Percentiles rank a stretch among this genome's conserved stretches.
Evolutionary conservation across 2,113 vertebrate genomes (phyloP).

Genomic region (human): DNA sequence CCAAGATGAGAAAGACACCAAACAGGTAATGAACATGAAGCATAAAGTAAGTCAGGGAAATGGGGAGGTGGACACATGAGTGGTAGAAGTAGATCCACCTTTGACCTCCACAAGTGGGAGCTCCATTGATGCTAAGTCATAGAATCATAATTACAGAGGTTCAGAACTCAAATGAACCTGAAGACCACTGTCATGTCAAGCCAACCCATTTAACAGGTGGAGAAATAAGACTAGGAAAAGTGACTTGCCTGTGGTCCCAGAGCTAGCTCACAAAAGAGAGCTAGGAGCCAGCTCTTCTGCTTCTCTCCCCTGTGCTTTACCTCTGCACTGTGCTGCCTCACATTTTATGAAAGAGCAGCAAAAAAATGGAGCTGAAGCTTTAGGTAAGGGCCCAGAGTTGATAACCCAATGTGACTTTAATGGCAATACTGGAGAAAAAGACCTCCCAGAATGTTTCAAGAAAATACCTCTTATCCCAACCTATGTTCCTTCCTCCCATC

Average conservation of each 20-base stretch:
- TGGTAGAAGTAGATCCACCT: not conserved
- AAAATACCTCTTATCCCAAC: not conserved
- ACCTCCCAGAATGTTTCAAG: not conserved
- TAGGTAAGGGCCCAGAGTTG: slow-evolving; percentile 12
- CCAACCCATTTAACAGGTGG: not conserved
- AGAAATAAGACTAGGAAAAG: not conserved
- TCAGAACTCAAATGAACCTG: not conserved
- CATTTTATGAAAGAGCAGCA: not conserved
- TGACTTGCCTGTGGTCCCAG: not conserved
- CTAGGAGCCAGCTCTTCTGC: not conserved
- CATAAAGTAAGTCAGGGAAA: not conserved
- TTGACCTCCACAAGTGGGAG: not conserved
- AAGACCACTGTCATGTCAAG: not conserved
- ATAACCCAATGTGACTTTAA: not conserved
- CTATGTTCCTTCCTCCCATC: not conserved
- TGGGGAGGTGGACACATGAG: not conserved
- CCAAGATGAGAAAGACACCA: not conserved
- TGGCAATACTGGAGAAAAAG: not conserved
- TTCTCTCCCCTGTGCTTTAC: not conserved
- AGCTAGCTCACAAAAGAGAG: not conserved
- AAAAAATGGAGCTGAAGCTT: not conserved
- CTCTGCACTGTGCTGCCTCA: not conserved
- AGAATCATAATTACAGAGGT: not conserved
- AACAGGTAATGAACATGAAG: not conserved
- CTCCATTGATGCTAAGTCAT: not conserved